Evolutionary conservation across 2,113 vertebrate genomes (phyloP).

Genomic region (Dicrurus megarhynchus): DNA sequence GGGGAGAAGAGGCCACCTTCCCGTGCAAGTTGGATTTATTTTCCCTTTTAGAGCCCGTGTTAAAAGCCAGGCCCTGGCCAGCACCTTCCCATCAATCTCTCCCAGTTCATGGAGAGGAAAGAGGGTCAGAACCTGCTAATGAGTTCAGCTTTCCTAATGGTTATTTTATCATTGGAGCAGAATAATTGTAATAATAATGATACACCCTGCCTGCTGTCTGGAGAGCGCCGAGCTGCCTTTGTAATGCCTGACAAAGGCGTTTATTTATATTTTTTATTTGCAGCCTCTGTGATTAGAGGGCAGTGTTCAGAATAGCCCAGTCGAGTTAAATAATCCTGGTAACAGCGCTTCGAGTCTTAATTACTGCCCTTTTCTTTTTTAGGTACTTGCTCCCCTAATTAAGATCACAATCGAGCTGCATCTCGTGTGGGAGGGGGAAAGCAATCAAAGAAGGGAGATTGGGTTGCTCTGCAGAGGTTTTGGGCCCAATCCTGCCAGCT

Average conservation of each 20-base stretch:
- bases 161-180: constrained; percentile 38
- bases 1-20: neutral
- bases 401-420: neutral
- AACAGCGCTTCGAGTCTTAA: neutral
- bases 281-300: constrained; percentile 39
- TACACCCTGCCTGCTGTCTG: constrained; percentile 15
- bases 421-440: neutral
- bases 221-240: neutral
- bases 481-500: neutral
- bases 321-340: neutral
- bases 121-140: constrained; percentile 34
- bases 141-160: constrained; percentile 36
- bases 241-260: constrained; percentile 17
- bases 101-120: neutral
- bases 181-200: constrained; percentile 30
- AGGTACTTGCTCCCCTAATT: constrained; percentile 30
- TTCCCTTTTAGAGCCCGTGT: neutral
- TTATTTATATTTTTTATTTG: constrained; percentile 47
- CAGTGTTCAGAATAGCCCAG: neutral
- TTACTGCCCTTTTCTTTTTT: constrained; percentile 29
- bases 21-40: neutral
- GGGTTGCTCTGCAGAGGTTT: fast-evolving
- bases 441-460: neutral
- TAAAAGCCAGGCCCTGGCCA: neutral
- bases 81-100: constrained; percentile 25